These are phyloP conservation scores for Drosophila picticornis DNA, from an alignment of 2,888 invertebrate species.

Conservation along the genomic window DNA sequence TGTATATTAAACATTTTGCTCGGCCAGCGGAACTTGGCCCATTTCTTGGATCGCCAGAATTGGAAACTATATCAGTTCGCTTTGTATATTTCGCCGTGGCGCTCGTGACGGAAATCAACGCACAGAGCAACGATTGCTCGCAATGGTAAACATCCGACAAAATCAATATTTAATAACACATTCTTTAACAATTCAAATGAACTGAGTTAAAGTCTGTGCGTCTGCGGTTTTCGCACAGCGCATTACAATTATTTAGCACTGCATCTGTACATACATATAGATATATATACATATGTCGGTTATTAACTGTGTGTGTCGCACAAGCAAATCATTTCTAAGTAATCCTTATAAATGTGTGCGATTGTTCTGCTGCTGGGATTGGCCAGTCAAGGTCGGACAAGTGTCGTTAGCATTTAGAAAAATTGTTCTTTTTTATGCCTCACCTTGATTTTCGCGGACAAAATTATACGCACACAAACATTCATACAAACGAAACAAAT, in stretches of 20 bases:
- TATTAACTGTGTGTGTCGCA: constrained; percentile 10
- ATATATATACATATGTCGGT: constrained; percentile 10
- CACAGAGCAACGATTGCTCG: constrained; percentile 72
- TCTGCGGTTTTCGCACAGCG: constrained; percentile 22
- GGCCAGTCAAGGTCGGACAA: constrained; percentile 68
- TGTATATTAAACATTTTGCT: constrained; percentile 60
- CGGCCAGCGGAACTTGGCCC: constrained; percentile 67
- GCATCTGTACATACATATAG: constrained; percentile 14
- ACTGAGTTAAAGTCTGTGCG: constrained; percentile 29
- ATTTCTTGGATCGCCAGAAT: constrained; percentile 70
- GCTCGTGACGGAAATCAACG: constrained; percentile 78
- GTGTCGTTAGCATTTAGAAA: constrained; percentile 46
- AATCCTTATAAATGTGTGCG: constrained; percentile 23
- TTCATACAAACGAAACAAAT: constrained; percentile 16
- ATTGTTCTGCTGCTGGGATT: constrained; percentile 27
- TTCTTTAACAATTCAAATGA: constrained; percentile 36
- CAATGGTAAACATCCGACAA: constrained; percentile 81
- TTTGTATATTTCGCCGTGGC: constrained; percentile 84
- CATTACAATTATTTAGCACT: constrained; percentile 12
- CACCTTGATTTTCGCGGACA: constrained; percentile 77
- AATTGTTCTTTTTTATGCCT: constrained; percentile 65
- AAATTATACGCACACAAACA: constrained; percentile 28
- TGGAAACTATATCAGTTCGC: constrained; percentile 83
- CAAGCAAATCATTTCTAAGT: constrained; percentile 10
- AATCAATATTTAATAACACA: constrained; percentile 64